Evolutionary conservation across 53 echinoderm and acorn worm genomes (phyloP).

Genomic region (Temnopleurus reevesii): DNA sequence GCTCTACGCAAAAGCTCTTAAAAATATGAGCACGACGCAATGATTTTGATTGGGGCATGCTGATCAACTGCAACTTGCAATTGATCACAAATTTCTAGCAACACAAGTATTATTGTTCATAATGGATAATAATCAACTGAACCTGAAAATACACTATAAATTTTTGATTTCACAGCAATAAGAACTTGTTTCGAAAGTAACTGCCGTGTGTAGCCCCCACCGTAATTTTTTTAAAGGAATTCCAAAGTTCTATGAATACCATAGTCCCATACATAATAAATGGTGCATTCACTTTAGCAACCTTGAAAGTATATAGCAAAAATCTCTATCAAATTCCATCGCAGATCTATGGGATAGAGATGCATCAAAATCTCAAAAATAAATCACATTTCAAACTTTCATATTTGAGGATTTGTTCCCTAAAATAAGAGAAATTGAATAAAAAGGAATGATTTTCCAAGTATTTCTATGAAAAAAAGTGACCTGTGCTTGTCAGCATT

Average conservation of each 20-base stretch:
- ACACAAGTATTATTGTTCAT: too few relatives aligned
- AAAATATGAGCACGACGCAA: too few relatives aligned
- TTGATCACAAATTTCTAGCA: too few relatives aligned
- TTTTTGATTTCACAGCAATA: too few relatives aligned
- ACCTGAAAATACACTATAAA: too few relatives aligned
- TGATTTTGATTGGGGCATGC: too few relatives aligned
- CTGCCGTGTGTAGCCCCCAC: too few relatives aligned
- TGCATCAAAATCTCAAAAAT: constrained; percentile 13
- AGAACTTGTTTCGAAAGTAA: too few relatives aligned
- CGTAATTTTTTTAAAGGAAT: background rate
- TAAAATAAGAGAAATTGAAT: background rate
- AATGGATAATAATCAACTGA: too few relatives aligned
- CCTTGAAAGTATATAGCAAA: constrained; percentile 7
- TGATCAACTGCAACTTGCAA: too few relatives aligned
- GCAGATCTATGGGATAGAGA: constrained; percentile 24
- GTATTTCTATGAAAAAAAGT: background rate
- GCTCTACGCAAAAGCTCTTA: too few relatives aligned
- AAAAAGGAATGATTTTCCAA: background rate
- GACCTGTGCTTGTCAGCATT: background rate
- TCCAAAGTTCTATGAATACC: background rate
- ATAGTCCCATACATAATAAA: constrained; percentile 7
- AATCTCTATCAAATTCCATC: constrained; percentile 5
- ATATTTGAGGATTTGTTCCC: background rate
- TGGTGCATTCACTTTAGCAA: background rate
- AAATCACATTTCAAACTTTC: constrained; percentile 33